Conservation (phyloP, 2,113 vertebrate genomes). For the Steatornis caripensis region DNA sequence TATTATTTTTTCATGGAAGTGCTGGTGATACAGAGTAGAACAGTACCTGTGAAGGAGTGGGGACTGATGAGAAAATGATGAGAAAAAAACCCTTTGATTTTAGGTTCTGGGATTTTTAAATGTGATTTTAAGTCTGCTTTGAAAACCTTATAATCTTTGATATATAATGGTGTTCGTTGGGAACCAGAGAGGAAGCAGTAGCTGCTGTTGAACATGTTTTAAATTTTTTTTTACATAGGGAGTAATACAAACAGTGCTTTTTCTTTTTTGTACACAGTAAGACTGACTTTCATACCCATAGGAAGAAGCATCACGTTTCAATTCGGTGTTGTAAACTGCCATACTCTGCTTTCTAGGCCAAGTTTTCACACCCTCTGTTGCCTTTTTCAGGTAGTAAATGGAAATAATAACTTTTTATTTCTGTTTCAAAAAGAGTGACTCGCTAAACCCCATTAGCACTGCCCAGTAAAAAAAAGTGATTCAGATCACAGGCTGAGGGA, state of each 20-base stretch:
- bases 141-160: background rate
- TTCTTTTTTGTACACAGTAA: background rate
- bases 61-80: background rate
- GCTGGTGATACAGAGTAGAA: background rate
- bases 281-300: background rate
- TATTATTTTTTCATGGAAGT: background rate
- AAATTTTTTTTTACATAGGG: too few relatives aligned
- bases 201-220: background rate
- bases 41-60: background rate
- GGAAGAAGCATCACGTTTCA: background rate
- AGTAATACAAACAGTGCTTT: background rate
- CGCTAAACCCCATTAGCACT: background rate
- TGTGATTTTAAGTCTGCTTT: background rate
- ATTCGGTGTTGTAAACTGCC: rapidly evolving
- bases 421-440: background rate
- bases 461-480: background rate
- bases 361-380: background rate
- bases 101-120: background rate
- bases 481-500: background rate
- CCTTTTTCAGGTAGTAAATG: background rate
- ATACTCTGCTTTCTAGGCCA: background rate
- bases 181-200: background rate
- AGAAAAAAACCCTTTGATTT: background rate
- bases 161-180: background rate
- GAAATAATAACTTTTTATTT: background rate